Evolutionary conservation across 2,113 vertebrate species (phyloP).

Genomic region (Colaptes auratus): DNA sequence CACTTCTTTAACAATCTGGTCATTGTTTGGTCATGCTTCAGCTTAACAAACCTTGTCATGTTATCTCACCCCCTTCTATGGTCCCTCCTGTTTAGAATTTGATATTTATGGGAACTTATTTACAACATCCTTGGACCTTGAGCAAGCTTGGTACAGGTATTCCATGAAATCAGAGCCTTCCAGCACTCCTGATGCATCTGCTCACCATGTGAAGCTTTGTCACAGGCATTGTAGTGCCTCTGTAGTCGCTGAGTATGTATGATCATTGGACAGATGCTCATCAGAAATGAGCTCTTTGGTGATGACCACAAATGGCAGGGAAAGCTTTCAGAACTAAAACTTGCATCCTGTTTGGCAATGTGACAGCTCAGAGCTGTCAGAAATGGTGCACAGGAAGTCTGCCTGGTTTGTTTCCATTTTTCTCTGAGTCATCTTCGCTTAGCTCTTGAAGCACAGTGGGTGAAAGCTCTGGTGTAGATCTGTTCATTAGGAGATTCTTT

Average conservation of each 20-base stretch:
- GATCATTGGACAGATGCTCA: background rate
- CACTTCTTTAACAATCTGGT: background rate
- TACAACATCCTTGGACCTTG: background rate
- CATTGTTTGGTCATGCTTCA: background rate
- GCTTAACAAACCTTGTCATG: background rate
- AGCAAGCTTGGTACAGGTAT: background rate
- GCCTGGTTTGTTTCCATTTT: background rate
- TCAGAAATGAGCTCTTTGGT: background rate
- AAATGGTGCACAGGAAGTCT: fast-evolving
- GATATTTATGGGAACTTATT: background rate
- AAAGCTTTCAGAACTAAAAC: background rate
- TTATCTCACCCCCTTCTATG: background rate
- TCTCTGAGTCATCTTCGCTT: background rate
- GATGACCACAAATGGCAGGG: background rate
- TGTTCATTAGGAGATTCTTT: background rate
- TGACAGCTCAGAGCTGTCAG: background rate
- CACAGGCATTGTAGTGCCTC: background rate
- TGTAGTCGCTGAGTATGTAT: fast-evolving
- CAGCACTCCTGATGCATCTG: background rate
- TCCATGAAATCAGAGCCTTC: background rate
- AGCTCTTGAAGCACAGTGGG: background rate
- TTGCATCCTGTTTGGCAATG: fast-evolving
- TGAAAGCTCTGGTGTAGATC: background rate
- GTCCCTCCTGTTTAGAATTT: background rate
- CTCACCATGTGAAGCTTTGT: background rate